Conservation (phyloP, 2,113 vertebrate genomes). For the Bubo scandiacus region DNA sequence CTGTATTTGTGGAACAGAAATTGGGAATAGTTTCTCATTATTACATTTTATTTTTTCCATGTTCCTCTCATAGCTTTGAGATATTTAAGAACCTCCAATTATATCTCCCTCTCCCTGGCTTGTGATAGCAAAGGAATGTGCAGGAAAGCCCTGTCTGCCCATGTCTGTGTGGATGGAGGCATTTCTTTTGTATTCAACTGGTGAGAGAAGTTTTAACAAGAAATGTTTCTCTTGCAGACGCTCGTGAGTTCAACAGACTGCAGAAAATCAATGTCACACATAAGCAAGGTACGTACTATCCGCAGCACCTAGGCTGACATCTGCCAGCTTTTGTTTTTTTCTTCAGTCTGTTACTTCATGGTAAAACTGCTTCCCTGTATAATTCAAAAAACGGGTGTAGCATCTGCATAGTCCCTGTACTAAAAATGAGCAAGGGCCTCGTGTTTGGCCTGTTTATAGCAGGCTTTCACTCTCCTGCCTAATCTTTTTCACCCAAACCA, state of each 20-base stretch:
- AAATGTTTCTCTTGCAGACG: conserved; percentile 59
- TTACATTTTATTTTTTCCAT: not conserved
- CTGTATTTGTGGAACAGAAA: not conserved
- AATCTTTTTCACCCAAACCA: not conserved
- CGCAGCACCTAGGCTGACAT: not conserved
- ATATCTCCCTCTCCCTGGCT: not conserved
- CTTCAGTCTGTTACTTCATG: not conserved
- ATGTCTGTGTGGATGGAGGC: not conserved
- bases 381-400: not conserved
- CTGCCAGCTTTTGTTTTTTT: not conserved
- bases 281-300: conserved; percentile 57
- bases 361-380: not conserved
- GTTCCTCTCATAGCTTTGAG: not conserved
- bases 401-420: not conserved
- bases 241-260: conserved; percentile 70
- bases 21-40: not conserved
- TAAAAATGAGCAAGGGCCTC: not conserved
- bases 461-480: not conserved
- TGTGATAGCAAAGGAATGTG: not conserved
- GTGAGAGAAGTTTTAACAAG: not conserved
- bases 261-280: conserved; percentile 65
- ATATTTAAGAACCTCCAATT: not conserved
- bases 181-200: not conserved
- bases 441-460: not conserved
- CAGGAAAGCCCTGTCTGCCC: not conserved